Conservation (phyloP, 2,888 invertebrate species). For the Drosophila imparisetae region DNA sequence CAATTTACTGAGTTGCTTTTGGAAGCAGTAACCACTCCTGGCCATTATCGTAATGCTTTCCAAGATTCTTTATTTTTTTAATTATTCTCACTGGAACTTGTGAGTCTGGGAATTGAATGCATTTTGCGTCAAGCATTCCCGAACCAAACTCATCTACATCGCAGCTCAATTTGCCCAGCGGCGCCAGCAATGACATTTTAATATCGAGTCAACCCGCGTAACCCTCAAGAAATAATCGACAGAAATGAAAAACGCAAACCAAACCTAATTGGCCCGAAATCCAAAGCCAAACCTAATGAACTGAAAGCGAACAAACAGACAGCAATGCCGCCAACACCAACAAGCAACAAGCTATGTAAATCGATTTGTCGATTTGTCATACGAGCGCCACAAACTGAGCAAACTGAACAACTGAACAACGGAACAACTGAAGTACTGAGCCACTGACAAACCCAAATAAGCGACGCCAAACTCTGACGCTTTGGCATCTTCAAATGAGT, state of each 20-base stretch:
- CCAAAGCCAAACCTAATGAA: conserved; percentile 68
- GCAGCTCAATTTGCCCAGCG: conserved; percentile 17
- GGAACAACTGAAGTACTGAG: conserved; percentile 6
- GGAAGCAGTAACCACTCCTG: conserved; percentile 39
- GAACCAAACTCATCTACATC: neutral
- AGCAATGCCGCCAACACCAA: conserved; percentile 15
- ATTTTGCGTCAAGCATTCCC: conserved; percentile 2
- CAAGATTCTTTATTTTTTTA: neutral
- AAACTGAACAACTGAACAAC: conserved; percentile 16
- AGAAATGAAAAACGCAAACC: conserved; percentile 24
- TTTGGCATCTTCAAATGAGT: conserved; percentile 68
- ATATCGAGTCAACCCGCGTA: conserved; percentile 33
- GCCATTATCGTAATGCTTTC: conserved; percentile 37
- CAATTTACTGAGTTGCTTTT: conserved; percentile 34
- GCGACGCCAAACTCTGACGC: conserved; percentile 41
- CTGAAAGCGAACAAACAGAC: conserved; percentile 39
- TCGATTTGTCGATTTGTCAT: conserved; percentile 76
- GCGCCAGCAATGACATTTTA: conserved; percentile 60
- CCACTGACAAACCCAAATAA: conserved; percentile 37
- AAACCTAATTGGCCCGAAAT: conserved; percentile 66
- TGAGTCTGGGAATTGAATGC: neutral
- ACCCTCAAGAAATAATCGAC: conserved; percentile 27
- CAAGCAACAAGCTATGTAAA: conserved; percentile 62
- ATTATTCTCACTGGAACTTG: neutral
- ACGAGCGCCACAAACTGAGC: conserved; percentile 50